Evolutionary conservation across 2,113 vertebrate genomes (phyloP).

Genomic region (Lasiurus borealis): DNA sequence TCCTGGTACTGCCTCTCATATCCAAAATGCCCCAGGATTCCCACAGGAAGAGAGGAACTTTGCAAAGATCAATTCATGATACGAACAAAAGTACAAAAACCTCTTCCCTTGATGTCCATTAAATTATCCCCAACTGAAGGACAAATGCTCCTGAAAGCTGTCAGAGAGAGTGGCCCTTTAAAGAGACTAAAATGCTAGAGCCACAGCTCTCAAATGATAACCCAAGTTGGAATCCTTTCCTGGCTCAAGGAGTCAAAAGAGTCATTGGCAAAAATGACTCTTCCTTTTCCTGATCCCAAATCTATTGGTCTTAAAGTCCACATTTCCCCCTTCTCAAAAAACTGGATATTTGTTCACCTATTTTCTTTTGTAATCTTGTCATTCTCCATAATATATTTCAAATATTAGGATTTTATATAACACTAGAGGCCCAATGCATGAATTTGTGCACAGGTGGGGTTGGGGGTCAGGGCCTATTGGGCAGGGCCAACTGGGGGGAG

Average conservation of each 20-base stretch:
- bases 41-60: fast-evolving
- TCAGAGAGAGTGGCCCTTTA: fast-evolving
- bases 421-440: too few relatives aligned
- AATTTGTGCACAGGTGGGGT: too few relatives aligned
- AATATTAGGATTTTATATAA: not conserved
- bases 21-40: not conserved
- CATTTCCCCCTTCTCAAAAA: not conserved
- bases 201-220: not conserved
- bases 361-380: not conserved
- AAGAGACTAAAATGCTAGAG: not conserved
- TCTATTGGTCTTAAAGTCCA: not conserved
- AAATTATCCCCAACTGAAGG: not conserved
- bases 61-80: fast-evolving
- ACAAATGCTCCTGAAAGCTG: not conserved
- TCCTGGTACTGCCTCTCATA: fast-evolving
- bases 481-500: too few relatives aligned
- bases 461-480: too few relatives aligned
- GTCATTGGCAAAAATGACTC: not conserved
- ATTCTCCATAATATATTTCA: not conserved
- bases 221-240: not conserved
- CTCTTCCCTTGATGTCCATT: not conserved
- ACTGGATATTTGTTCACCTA: not conserved
- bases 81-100: not conserved
- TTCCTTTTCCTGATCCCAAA: not conserved
- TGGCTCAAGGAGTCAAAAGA: not conserved